A percentile compares a stretch with the other conserved stretches of the same genome.
phyloP scores from a whole-genome alignment of 2,888 invertebrate species.

The Pseudeuparius sepicola region DNA sequence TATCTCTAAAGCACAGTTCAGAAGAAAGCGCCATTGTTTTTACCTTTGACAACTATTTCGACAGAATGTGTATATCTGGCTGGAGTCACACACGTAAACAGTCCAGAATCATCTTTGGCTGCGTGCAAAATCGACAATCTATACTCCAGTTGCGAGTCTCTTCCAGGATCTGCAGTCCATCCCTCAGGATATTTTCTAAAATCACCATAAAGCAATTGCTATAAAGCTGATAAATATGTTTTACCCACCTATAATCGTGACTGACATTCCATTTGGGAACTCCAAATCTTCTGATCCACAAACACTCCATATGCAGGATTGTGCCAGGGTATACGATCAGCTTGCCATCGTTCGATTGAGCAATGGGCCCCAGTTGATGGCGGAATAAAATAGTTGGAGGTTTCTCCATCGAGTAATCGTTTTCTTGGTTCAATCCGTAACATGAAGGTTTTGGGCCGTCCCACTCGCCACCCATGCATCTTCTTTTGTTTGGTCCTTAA shows the following conservation, averaged over 20 bases:
- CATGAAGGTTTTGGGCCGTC: conserved; percentile 69
- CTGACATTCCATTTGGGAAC: conserved; percentile 77
- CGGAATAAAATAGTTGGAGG: conserved; percentile 77
- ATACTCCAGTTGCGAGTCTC: conserved; percentile 71
- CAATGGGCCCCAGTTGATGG: conserved; percentile 73
- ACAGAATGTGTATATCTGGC: conserved; percentile 72
- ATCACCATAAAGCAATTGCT: no score
- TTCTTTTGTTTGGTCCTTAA: conserved; percentile 55
- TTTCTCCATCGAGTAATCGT: conserved; percentile 81
- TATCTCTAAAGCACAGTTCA: conserved; percentile 2
- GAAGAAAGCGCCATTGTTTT: neutral
- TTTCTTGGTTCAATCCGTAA: conserved; percentile 73
- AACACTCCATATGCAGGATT: conserved; percentile 77
- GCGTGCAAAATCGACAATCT: conserved; percentile 73
- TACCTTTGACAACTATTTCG: conserved; percentile 70
- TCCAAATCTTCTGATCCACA: conserved; percentile 79
- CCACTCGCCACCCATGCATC: conserved; percentile 73
- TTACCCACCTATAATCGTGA: conserved; percentile 50
- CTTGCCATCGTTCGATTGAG: conserved; percentile 78
- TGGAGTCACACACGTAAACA: conserved; percentile 77
- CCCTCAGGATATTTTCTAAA: conserved; percentile 62
- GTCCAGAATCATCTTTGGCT: conserved; percentile 72
- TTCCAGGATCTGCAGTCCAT: conserved; percentile 71
- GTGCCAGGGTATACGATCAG: conserved; percentile 79
- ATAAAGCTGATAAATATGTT: no score